Evolutionary conservation across 2,888 invertebrate species (phyloP), one percentile per base, ranked within the genome.

Genomic region (Holacanthella duospinosa): DNA sequence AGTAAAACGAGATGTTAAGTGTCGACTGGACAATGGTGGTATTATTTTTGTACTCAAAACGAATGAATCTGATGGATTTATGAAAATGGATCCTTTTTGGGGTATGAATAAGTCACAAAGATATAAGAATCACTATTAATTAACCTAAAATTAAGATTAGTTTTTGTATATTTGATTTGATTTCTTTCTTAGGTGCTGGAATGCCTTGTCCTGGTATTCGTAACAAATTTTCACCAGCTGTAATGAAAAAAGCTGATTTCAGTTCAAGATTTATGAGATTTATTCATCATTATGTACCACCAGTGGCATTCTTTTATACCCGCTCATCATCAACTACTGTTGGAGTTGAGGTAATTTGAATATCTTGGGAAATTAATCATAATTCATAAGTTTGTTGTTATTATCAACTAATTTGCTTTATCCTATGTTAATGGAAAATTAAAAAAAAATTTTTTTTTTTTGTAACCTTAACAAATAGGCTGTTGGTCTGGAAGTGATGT

Each of bases 61-160:
- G 0, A 63, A 9, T 24, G 71, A 71, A 48, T 48, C 48, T 9
- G 71, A 71, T 57, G 71, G 71, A 0, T 71, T 70, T 53, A 64
- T 68, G 56, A 62, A 66, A 56, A 63, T 55, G 19, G 71, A 71
- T 59, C 71, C 69, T 1, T 71, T 66, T 48, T 71, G 68, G 70
- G 66, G 48, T 48, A 48, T 9, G 36, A 36, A n/a, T n/a, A n/a
- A n/a, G n/a, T n/a, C n/a, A n/a, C n/a, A n/a, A n/a, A n/a, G n/a
- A n/a, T n/a, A n/a, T n/a, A n/a, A n/a, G n/a, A n/a, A n/a, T n/a
- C n/a, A n/a, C n/a, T n/a, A n/a, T n/a, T n/a, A n/a, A n/a, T n/a
- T n/a, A 36, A 36, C 36, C 16, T 36, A 36, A 36, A 36, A 36
- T 9, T 16, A n/a, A n/a, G n/a, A n/a, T n/a, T n/a, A n/a, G n/a